Evolutionary conservation across 2,888 invertebrate genomes (phyloP), one percentile per base, ranked within the genome.

Genomic region (Dynastes hyllus): DNA sequence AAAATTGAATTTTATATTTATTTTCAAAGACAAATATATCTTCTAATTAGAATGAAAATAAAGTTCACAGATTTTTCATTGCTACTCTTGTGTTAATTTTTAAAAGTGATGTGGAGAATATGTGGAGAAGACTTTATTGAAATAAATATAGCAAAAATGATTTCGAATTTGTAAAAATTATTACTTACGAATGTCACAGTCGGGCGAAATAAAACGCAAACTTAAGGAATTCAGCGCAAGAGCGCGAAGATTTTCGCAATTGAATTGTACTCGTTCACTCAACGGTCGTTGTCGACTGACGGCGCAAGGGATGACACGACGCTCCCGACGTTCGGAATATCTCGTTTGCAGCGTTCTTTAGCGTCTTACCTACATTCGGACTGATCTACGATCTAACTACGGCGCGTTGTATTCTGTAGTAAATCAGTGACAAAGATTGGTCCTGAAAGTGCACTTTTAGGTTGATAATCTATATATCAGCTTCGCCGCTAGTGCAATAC

Each of bases 291-390:
- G 61, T 61, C 61, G 29, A 75, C 73, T 75, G 73, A 75, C 45
- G 55, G 61, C 61, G 61, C 45, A 61, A 40, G 73, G 73, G 73
- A 75, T 75, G 73, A 63, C 61, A 61, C 11, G 73, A 73, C 73
- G 73, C 61, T 75, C 27, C 27, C 73, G 73, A 16, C 50, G 61
- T 45, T 61, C 73, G 73, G 73, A 75, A 61, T 16, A 75, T 75
- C 73, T 75, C 73, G 73, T 45, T 75, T 27, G 45, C 55, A 27
- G 27, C 73, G 73, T 75, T 50, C 40, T 16, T 40, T 61, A 40
- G 22, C 61, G 73, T 73, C 58, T 58, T 22, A 40, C 51, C 29
- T 70, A 32, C 53, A 32, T 50, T 32, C 55, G 16, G 55, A 55
- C 55, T n/a, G 4, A 63, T 63, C 13, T 63, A 27, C 61, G 29